Conservation (phyloP, 2,888 invertebrate genomes). For the Oegoconia quadripuncta region DNA sequence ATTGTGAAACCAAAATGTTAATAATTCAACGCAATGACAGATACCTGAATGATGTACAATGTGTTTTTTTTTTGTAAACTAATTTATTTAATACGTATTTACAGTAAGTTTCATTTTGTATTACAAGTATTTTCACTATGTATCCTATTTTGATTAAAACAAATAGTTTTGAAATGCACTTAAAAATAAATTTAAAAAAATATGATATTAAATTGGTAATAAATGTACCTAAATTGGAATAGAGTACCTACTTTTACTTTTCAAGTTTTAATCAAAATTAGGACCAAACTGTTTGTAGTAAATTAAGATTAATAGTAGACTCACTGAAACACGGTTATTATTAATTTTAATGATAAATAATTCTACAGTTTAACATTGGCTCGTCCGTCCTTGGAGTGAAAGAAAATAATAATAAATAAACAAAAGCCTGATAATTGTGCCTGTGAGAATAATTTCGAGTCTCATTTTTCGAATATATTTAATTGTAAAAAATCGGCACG, state of each 20-base stretch:
- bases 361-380: constrained; percentile 37
- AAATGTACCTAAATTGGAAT: too few relatives aligned
- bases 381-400: constrained; percentile 68
- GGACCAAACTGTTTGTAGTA: too few relatives aligned
- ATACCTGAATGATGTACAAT: constrained; percentile 67
- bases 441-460: constrained; percentile 50
- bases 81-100: constrained; percentile 27
- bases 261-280: too few relatives aligned
- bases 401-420: constrained; percentile 29
- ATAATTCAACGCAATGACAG: constrained; percentile 43
- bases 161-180: too few relatives aligned
- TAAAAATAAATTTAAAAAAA: too few relatives aligned
- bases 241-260: too few relatives aligned
- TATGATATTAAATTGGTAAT: too few relatives aligned
- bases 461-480: constrained; percentile 43
- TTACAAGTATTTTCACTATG: too few relatives aligned
- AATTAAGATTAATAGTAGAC: too few relatives aligned
- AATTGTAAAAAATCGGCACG: constrained; percentile 10
- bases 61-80: constrained; percentile 44
- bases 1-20: constrained; percentile 36
- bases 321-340: background rate
- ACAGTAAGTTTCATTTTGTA: too few relatives aligned
- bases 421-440: constrained; percentile 70
- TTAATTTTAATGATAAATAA: constrained; percentile 15
- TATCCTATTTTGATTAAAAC: too few relatives aligned